These are phyloP conservation scores for Chlorocebus sabaeus DNA, from an alignment of 2,113 vertebrate species.

Conservation along the genomic window DNA sequence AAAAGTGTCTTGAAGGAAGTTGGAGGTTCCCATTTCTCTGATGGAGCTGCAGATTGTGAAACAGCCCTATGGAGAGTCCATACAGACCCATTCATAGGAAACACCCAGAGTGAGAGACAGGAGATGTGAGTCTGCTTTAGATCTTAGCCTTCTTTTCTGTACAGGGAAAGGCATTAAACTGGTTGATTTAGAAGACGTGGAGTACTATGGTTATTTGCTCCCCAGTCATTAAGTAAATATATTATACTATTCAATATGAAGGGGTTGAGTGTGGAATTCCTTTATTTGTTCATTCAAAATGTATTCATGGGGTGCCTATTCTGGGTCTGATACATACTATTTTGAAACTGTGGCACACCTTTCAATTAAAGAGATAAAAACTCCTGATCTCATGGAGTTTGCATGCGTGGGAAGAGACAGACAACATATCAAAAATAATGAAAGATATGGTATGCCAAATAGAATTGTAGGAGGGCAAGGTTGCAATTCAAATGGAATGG, in stretches of 20 bases:
- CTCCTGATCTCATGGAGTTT: neutral
- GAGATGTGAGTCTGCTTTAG: neutral
- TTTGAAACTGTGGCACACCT: neutral
- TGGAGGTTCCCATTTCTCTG: too few relatives aligned
- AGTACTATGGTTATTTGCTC: neutral
- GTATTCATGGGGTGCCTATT: neutral
- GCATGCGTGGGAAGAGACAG: neutral
- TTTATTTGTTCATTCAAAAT: neutral
- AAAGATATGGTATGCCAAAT: slow-evolving; percentile 4
- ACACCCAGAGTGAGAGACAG: neutral
- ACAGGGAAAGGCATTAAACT: neutral
- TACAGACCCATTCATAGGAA: neutral
- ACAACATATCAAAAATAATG: neutral
- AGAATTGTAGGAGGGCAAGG: neutral
- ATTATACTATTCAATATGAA: neutral
- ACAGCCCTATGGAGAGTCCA: neutral
- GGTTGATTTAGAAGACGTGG: neutral
- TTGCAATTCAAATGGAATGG: neutral
- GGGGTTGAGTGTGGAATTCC: neutral
- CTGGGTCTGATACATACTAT: neutral
- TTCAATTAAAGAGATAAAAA: slow-evolving; percentile 34
- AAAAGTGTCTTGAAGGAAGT: neutral
- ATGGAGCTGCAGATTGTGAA: neutral
- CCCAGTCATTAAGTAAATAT: neutral
- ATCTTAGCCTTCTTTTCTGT: neutral